Conservation (phyloP, 2,113 vertebrate species). For the Tenebrosternarchus preto region DNA sequence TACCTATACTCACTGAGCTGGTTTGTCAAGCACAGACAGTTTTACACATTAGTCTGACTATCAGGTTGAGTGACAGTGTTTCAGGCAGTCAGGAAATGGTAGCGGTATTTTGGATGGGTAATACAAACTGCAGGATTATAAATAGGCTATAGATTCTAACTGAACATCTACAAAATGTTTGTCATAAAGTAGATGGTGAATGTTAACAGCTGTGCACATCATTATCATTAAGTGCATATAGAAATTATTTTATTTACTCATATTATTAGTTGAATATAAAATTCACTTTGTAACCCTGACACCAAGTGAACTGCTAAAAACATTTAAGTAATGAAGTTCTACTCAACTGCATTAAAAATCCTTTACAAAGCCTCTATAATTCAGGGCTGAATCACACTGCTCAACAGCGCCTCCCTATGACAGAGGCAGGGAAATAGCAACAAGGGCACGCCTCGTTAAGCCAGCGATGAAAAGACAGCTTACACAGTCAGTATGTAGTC, state of each 20-base stretch:
- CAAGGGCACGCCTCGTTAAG: constrained; percentile 48
- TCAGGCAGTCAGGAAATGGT: too few species aligned
- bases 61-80: too few species aligned
- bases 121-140: too few species aligned
- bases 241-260: neutral
- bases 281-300: neutral
- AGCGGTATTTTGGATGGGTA: too few species aligned
- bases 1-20: too few species aligned
- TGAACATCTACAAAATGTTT: neutral
- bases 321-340: constrained; percentile 29
- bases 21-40: too few species aligned
- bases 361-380: constrained; percentile 35
- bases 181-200: neutral
- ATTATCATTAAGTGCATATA: neutral
- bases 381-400: constrained; percentile 17
- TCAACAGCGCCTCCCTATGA: constrained; percentile 6
- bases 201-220: neutral
- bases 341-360: neutral
- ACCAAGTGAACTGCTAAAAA: neutral
- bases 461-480: constrained; percentile 43
- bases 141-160: too few species aligned
- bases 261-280: neutral
- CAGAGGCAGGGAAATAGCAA: constrained; percentile 37
- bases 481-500: constrained; percentile 11
- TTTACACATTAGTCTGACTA: too few species aligned